Percentiles rank a stretch among this genome's conserved stretches.
Conservation (phyloP, 2,113 vertebrate genomes). For the Perca schrenkii region DNA sequence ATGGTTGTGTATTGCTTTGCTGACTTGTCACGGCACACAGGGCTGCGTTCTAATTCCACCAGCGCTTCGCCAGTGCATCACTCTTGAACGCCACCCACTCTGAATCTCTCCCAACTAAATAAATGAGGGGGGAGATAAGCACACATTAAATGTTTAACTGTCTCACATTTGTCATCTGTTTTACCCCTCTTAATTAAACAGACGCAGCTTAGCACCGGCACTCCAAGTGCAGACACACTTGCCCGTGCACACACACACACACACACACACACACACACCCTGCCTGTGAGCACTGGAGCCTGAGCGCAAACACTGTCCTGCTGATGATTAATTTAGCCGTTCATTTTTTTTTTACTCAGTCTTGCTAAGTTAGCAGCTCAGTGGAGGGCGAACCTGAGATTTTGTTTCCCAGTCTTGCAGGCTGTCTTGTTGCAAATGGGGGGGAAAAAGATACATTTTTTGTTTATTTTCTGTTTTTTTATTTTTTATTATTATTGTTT, state of each 20-base stretch:
- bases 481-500: neutral
- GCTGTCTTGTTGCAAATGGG: constrained; percentile 43
- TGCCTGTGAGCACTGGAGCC: constrained; percentile 75
- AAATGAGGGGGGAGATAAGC: constrained; percentile 84
- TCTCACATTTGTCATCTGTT: constrained; percentile 86
- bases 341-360: constrained; percentile 83
- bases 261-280: constrained; percentile 44
- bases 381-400: constrained; percentile 64
- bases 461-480: constrained; percentile 3
- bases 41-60: constrained; percentile 65
- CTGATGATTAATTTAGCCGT: constrained; percentile 81
- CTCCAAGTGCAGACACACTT: constrained; percentile 65
- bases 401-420: constrained; percentile 46
- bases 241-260: neutral
- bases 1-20: constrained; percentile 62
- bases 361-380: constrained; percentile 70
- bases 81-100: constrained; percentile 79
- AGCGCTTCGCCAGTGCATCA: constrained; percentile 63
- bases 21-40: constrained; percentile 72
- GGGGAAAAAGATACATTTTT: constrained; percentile 19
- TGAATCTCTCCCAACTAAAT: constrained; percentile 79
- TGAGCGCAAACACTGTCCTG: constrained; percentile 77
- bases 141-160: constrained; percentile 86
- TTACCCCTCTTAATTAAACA: constrained; percentile 86
- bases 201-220: constrained; percentile 75